Conservation (phyloP, 2,113 vertebrate species). For the Apeltes quadracus region DNA sequence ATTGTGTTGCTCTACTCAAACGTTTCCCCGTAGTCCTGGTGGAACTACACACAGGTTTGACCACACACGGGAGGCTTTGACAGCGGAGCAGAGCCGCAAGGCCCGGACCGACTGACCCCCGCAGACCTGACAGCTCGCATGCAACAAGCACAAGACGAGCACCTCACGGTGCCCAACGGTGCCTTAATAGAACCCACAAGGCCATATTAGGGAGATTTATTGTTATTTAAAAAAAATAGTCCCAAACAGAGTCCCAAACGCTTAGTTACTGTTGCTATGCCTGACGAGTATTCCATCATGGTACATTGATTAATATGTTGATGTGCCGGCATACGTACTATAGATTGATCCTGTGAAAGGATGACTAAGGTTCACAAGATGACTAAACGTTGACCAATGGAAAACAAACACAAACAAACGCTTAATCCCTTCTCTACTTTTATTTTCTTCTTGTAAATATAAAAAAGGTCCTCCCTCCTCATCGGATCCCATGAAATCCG, state of each 20-base stretch:
- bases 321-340: background rate
- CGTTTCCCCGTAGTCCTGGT: conserved; percentile 8
- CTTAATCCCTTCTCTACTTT: background rate
- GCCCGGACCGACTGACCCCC: conserved; percentile 10
- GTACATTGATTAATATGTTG: background rate
- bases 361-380: no score
- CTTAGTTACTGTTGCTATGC: background rate
- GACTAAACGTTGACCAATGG: background rate
- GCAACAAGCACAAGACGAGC: conserved; percentile 27
- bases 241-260: no score
- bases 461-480: conserved; percentile 6
- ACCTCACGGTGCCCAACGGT: conserved; percentile 4
- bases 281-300: background rate
- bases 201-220: no score
- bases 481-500: conserved; percentile 24
- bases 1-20: conserved; percentile 23
- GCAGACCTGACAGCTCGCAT: conserved; percentile 31
- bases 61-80: conserved; percentile 40
- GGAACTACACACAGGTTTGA: conserved; percentile 28
- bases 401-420: background rate
- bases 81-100: conserved; percentile 16
- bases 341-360: background rate
- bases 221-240: no score
- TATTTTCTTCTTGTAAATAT: background rate
- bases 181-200: background rate